Evolutionary conservation across 1,140 invertebrate genomes (phyloP), one percentile per base, ranked within the genome.

Genomic region (Lanistes nyassanus): DNA sequence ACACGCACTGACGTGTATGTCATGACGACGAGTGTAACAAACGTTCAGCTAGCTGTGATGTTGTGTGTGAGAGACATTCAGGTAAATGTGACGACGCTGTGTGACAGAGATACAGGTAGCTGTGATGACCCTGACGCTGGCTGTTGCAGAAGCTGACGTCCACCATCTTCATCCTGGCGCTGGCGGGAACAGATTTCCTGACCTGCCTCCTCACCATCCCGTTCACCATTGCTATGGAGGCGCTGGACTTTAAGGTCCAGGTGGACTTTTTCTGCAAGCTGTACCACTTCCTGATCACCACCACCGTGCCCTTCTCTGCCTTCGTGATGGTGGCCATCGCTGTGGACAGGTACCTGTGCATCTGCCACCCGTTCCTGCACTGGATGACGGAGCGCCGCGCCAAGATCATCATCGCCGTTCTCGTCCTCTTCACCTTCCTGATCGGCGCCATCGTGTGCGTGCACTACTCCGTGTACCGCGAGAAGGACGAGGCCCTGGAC

Each of bases 261-360:
- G 67, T 69, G 29, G 83, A 84, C 65, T 36, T 79, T 26, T 34
- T 85, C 62, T 86, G 85, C 75, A 86, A 85, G 75, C 26, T 83
- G 36, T 85, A 83, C 56, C 76, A 82, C 37, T 85, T 87, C 76
- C 74, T 86, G 21, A 82, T 82, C 66, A 85, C 82, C 26, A 82
- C 84, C 39, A 85, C 78, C 26, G 78, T 87, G 21, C 84, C 83
- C 2, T 86, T 83, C 65, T 85, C 83, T 26, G 81, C 82, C 13
- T 77, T 86, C 29, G 82, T 87, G 29, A 87, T 87, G 78, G 78
- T 81, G 39, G 83, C 82, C 42, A 86, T 87, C 34, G 84, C 85
- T 7, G 81, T 86, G 58, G 85, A 86, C 70, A 71, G 85, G 37
- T 86, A 83, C 78, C 77, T 87, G 60, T 86, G 85, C 69, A 85